Base-by-base conservation (phyloP, 2,113 vertebrate species). In the Eolophus roseicapilla region DNA sequence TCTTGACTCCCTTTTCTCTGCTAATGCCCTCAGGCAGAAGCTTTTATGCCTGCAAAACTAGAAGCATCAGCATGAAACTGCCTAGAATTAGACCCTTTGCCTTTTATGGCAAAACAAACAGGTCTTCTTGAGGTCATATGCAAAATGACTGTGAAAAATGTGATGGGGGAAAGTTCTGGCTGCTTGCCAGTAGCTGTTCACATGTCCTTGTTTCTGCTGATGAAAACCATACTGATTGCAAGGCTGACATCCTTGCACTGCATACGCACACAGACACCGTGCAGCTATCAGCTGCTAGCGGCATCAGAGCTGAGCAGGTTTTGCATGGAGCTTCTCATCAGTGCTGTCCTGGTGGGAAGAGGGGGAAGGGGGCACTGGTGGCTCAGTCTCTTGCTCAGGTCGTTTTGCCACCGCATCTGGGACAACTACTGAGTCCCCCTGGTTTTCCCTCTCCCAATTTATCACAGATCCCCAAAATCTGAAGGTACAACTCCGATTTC, bases 131-230 rank as follows among this genome's bases (percentile, higher is more conserved):
- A 95, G 96, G 95, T 97, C 96, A 97, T 87, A 95, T 93, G 94
- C 84, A 95, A 96, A 97, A 97, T 37, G 86, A 96, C 91, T 96
- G 94, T 87, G 95, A 96, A 97, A 97, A 96, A 97, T 93, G 80
- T 46, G 90, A 90, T 85, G 90, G 93, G 88, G 88, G 60, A 91
- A 94, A 93, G 85, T 91, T 84, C 24, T 88, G 94, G 92, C 94
- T 0, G 20, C 62, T 78, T 37, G 88, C 95, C 96, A 95, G 78
- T 71, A 63, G 93, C 94, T 92, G 55, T 96, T 97, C 94, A 84
- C 91, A 92, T 95, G 91, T 91, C 95, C 96, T 95, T 94, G 79
- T 95, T 96, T 91, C 92, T 77, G 85, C 28, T 97, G 97, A 97
- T 93, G 96, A 97, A 92, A 97, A 97, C 94, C 97, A 96, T 92